phyloP scores from a whole-genome alignment of 2,888 invertebrate genomes.

The Cantharis nigra region DNA sequence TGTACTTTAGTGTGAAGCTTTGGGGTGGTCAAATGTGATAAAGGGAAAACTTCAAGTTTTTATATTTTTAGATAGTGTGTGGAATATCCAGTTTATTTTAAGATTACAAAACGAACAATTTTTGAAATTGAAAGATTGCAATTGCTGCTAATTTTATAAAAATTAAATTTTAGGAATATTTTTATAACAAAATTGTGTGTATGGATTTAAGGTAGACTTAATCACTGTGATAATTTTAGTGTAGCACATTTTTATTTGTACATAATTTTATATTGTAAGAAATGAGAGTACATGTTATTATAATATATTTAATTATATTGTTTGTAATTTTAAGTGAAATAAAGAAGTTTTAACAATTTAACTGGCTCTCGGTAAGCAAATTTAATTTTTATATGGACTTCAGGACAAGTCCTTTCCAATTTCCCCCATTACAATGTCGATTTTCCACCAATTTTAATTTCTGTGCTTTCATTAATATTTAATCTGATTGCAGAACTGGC shows the following conservation, averaged over 20 bases:
- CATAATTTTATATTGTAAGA: neutral
- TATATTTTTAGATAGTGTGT: neutral
- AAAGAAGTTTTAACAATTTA: neutral
- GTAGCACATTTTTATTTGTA: neutral
- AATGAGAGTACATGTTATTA: neutral
- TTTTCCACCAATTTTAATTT: too few relatives aligned
- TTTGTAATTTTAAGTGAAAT: neutral
- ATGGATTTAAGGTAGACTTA: neutral
- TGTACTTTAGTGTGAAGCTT: neutral
- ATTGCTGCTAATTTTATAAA: neutral
- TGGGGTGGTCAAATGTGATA: neutral
- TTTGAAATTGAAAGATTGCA: neutral
- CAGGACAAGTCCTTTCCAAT: too few relatives aligned
- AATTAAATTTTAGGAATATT: neutral
- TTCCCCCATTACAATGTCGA: too few relatives aligned
- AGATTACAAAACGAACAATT: neutral
- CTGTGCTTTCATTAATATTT: too few relatives aligned
- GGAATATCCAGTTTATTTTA: neutral
- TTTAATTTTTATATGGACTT: too few relatives aligned
- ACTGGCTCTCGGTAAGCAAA: too few relatives aligned
- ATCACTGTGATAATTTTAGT: constrained; percentile 1
- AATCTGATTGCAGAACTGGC: too few relatives aligned
- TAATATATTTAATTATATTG: neutral
- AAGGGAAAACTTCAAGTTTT: neutral
- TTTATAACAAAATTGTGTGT: neutral